Evolutionary conservation across 2,797 vertebrate species (phyloP).

Genomic region (Limnodromus scolopaceus): DNA sequence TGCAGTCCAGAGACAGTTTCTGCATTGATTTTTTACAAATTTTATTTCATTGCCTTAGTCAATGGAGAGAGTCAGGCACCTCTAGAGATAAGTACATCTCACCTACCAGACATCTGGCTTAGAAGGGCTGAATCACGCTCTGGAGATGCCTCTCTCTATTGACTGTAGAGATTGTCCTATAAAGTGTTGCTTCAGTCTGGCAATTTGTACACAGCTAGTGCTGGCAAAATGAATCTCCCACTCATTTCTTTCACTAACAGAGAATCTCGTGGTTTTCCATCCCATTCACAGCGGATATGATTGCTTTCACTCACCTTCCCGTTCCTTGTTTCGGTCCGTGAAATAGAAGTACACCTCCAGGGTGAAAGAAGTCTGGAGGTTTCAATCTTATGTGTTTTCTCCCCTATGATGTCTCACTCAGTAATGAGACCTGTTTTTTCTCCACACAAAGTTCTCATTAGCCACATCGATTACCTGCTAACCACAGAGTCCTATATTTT

Average conservation of each 20-base stretch:
- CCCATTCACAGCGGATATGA: background rate
- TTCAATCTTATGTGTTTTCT: background rate
- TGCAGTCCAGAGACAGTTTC: constrained; percentile 10
- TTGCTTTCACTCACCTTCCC: background rate
- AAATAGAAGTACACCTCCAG: background rate
- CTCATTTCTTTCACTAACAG: background rate
- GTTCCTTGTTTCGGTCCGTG: background rate
- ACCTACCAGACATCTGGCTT: background rate
- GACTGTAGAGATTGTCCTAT: background rate
- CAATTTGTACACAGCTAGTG: background rate
- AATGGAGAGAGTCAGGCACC: background rate
- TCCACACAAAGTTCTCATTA: background rate
- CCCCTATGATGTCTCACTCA: background rate
- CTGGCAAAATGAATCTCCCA: background rate
- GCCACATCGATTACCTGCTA: background rate
- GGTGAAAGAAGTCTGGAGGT: background rate
- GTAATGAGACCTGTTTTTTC: background rate
- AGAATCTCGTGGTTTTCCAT: background rate
- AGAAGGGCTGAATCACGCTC: background rate
- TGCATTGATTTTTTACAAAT: background rate
- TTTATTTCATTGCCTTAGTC: constrained; percentile 5
- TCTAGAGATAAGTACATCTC: background rate
- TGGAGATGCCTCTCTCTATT: background rate
- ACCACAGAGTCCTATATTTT: background rate
- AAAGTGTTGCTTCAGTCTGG: background rate